Percentiles rank a stretch among this genome's conserved stretches.
phyloP scores from a whole-genome alignment of 64 coral and sea anemone species.

The Porites lutea region DNA sequence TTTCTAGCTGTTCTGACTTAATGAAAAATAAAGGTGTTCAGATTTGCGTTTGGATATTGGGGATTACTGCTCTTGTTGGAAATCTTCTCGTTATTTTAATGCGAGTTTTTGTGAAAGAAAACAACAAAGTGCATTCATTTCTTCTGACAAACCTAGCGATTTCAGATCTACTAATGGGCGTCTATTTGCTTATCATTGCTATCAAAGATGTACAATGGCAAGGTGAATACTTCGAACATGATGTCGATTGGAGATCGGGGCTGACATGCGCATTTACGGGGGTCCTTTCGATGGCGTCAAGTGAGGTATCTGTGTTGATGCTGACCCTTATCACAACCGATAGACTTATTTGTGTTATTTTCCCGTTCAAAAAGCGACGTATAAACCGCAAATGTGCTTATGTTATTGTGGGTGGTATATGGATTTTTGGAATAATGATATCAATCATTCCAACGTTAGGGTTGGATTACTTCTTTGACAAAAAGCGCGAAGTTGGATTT shows the following conservation, averaged over 20 bases:
- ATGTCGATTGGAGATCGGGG: conserved; percentile 46
- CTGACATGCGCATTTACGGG: conserved; percentile 18
- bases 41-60: conserved; percentile 44
- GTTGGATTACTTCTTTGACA: conserved; percentile 16
- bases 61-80: conserved; percentile 10
- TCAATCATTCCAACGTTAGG: conserved; percentile 20
- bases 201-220: conserved; percentile 26
- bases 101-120: not conserved
- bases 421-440: conserved; percentile 28
- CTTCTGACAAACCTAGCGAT: conserved; percentile 43
- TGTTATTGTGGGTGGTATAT: not conserved
- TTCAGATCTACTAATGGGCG: conserved; percentile 43
- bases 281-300: conserved; percentile 39
- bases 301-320: conserved; percentile 25
- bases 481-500: conserved; percentile 4
- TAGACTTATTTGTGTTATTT: conserved; percentile 29
- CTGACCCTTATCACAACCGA: conserved; percentile 29
- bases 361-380: conserved; percentile 18
- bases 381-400: not conserved
- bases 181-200: conserved; percentile 36
- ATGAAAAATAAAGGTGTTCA: conserved; percentile 42
- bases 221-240: conserved; percentile 53
- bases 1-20: conserved; percentile 60
- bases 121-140: not conserved
- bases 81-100: conserved; percentile 6